Conservation (phyloP, 92 coral and sea anemone species). For the Chrysogorgia sp. region DNA sequence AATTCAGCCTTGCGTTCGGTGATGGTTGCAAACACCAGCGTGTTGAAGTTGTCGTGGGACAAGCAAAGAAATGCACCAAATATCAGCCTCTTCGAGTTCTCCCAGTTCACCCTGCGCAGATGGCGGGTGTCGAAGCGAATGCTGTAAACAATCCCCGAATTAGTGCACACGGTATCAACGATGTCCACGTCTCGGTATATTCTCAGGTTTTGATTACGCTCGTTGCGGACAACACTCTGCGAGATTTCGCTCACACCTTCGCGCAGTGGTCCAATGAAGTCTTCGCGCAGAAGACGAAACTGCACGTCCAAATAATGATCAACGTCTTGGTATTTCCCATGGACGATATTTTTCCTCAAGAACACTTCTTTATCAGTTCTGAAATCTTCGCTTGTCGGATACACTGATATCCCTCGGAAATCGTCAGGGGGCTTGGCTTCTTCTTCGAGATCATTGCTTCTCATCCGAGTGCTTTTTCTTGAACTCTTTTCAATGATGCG, state of each 20-base stretch:
- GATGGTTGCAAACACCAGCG: constrained; percentile 80
- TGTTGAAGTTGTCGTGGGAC: constrained; percentile 76
- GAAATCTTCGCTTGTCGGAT: constrained; percentile 71
- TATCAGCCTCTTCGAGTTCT: constrained; percentile 74
- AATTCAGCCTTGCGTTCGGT: constrained; percentile 79
- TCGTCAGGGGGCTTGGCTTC: constrained; percentile 81
- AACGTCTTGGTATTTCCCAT: constrained; percentile 66
- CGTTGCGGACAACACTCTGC: constrained; percentile 50
- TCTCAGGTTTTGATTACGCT: constrained; percentile 69
- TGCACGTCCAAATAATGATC: constrained; percentile 88
- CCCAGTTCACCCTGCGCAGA: constrained; percentile 72
- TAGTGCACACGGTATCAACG: constrained; percentile 63
- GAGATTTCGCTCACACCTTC: constrained; percentile 79
- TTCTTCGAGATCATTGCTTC: constrained; percentile 23
- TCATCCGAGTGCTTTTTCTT: constrained; percentile 18
- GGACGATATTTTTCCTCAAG: constrained; percentile 70
- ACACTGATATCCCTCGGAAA: constrained; percentile 68
- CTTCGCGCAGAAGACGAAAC: constrained; percentile 83
- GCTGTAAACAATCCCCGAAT: constrained; percentile 68
- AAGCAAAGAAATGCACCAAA: constrained; percentile 87
- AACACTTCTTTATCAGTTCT: constrained; percentile 58
- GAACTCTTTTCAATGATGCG: constrained; percentile 54
- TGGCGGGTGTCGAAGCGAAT: constrained; percentile 57
- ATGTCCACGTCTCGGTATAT: constrained; percentile 63
- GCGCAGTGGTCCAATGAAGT: constrained; percentile 83